These are phyloP conservation scores for Pardosa pseudoannulata DNA, from an alignment of 2,888 invertebrate species.

Conservation along the genomic window DNA sequence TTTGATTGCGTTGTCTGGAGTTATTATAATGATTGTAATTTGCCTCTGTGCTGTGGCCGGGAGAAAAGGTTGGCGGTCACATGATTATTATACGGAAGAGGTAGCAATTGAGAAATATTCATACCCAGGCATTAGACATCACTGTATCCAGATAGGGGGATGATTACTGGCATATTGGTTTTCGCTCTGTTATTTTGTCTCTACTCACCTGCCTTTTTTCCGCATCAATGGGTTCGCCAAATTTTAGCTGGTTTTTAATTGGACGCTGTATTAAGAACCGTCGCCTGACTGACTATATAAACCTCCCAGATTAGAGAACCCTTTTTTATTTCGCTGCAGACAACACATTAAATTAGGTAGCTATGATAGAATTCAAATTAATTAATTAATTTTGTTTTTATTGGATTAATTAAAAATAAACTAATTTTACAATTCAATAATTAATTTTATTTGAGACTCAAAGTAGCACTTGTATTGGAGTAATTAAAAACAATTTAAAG, in stretches of 20 bases:
- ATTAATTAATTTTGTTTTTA: too few relatives aligned
- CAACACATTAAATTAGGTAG: too few relatives aligned
- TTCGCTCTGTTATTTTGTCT: neutral
- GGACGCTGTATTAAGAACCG: neutral
- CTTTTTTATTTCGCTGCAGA: too few relatives aligned
- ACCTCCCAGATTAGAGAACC: too few relatives aligned
- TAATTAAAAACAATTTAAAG: too few relatives aligned
- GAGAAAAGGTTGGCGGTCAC: neutral
- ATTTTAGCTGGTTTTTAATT: neutral
- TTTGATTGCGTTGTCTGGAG: conserved; percentile 42
- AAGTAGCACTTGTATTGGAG: too few relatives aligned
- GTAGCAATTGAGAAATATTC: conserved; percentile 13
- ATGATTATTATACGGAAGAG: neutral
- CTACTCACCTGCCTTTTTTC: conserved; percentile 1
- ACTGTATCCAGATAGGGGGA: neutral
- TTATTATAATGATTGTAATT: conserved; percentile 57
- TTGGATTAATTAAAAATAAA: too few relatives aligned
- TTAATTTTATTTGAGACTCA: too few relatives aligned
- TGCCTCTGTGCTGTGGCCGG: neutral
- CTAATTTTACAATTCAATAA: too few relatives aligned
- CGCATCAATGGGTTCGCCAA: neutral
- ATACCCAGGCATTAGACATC: neutral
- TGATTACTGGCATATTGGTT: conserved; percentile 7
- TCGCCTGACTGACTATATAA: too few relatives aligned
- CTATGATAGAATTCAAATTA: too few relatives aligned